A percentile compares a stretch with the other conserved stretches of the same genome.
phyloP scores from a whole-genome alignment of 1,140 invertebrate genomes.

The Andrena cerasifolii region DNA sequence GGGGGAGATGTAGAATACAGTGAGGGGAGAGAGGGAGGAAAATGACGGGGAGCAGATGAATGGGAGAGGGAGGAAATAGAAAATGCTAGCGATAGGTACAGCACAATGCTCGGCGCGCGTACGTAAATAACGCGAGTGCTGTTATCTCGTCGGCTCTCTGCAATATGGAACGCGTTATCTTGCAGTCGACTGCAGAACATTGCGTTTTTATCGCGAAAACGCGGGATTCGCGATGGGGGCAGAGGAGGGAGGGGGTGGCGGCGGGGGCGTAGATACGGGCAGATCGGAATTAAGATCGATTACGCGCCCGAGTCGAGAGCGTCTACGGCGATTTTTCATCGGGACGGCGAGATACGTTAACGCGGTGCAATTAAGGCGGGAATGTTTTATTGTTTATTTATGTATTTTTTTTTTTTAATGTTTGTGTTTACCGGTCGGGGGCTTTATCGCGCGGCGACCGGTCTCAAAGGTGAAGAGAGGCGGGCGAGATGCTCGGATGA shows the following conservation, averaged over 20 bases:
- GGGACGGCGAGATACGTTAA: constrained; percentile 23
- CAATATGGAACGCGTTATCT: constrained; percentile 66
- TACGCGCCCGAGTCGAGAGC: constrained; percentile 29
- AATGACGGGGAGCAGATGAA: not conserved
- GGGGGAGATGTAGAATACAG: not conserved
- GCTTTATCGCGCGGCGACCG: not conserved
- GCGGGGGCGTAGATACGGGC: constrained; percentile 11
- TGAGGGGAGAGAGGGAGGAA: not conserved
- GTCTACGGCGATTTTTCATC: constrained; percentile 23
- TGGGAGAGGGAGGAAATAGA: constrained; percentile 21
- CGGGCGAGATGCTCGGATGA: not conserved
- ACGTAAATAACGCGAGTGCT: constrained; percentile 55
- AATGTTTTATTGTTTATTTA: not conserved
- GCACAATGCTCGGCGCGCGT: constrained; percentile 37
- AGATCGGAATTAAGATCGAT: constrained; percentile 65
- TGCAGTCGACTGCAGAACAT: constrained; percentile 56
- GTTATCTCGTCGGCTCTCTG: constrained; percentile 59
- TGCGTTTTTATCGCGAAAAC: constrained; percentile 62
- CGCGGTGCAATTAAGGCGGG: constrained; percentile 9
- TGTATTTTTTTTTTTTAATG: not conserved
- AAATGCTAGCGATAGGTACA: constrained; percentile 46
- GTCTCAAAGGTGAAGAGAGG: not conserved
- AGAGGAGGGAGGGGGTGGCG: not conserved
- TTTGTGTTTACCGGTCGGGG: not conserved
- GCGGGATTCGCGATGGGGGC: constrained; percentile 12